Evolutionary conservation across 2,888 invertebrate genomes (phyloP), one percentile per base, ranked within the genome.

Genomic region (Drosophila hamatofila): DNA sequence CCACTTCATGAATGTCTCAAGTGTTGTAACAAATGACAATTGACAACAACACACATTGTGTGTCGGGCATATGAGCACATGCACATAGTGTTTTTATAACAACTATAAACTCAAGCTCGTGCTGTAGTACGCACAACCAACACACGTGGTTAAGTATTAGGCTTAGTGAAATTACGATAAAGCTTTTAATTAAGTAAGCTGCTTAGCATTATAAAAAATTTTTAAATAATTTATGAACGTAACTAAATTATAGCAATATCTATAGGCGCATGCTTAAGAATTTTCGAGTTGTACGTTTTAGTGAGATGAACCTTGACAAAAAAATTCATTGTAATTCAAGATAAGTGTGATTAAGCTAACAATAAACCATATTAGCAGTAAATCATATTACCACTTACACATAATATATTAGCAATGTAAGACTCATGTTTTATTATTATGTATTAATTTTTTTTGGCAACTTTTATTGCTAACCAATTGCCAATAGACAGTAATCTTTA

Each of bases 1-100:
- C 81, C 83, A 88, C 83, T 88, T 83, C 69, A 80, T 49, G 58
- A 69, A 54, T 56, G 72, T 73, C 87, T 88, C 84, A 78, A 83
- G 83, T 88, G 87, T 76, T 70, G 87, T 61, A 81, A 86, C 81
- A 62, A 72, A 75, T 68, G 69, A 63, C 73, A 65, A 65, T 57
- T 33, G 58, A 70, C 59, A 69, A 61, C 55, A 52, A 61, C 55
- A 44, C 42, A 39, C 37, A 6, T 4, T 39, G 27, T 18, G 23
- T 42, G 41, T 2, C 35, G 55, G 30, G 7, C 37, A 16, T 55
- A 18, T 35, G 33, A 61, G 21, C 49, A 42, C 64, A 49, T 42
- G 25, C 35, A 44, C 52, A 55, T 33, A 55, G 44, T 27, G 23
- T 75, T 54, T 46, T 44, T 55, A 27, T 27, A 46, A n/a, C 27